phyloP scores from a whole-genome alignment of 2,888 invertebrate genomes.

The Gasteruption jaculator region DNA sequence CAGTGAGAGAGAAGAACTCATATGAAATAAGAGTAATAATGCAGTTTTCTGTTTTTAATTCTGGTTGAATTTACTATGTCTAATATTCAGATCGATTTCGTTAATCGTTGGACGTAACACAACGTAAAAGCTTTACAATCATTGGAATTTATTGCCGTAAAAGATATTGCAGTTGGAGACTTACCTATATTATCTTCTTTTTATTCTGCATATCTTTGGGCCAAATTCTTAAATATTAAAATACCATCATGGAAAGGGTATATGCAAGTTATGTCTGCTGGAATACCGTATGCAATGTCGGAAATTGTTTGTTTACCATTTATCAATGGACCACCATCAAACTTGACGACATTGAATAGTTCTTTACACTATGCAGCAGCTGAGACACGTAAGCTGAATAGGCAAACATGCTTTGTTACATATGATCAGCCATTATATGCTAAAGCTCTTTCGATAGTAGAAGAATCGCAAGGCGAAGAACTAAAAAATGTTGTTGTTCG shows the following conservation, averaged over 20 bases:
- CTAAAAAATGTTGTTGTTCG: constrained; percentile 18
- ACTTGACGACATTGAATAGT: constrained; percentile 15
- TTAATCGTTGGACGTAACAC: no score
- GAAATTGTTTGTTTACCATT: constrained; percentile 18
- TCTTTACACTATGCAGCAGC: constrained; percentile 12
- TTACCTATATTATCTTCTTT: no score
- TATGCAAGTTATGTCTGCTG: constrained; percentile 17
- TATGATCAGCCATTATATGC: constrained; percentile 27
- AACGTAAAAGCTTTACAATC: constrained; percentile 2
- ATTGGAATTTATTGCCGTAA: neutral
- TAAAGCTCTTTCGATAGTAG: constrained; percentile 28
- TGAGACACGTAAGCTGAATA: constrained; percentile 14
- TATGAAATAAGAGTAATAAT: no score
- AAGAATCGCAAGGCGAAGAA: constrained; percentile 9
- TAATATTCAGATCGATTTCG: no score
- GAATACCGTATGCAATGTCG: constrained; percentile 8
- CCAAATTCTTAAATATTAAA: constrained; percentile 3
- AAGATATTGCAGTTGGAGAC: no score
- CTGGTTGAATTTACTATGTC: no score
- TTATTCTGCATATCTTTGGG: no score
- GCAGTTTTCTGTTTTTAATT: no score
- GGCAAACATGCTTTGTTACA: constrained; percentile 25
- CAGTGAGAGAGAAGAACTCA: no score
- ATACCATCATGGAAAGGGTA: constrained; percentile 18
- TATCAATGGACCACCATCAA: constrained; percentile 19